A percentile compares a stretch with the other conserved stretches of the same genome.
These are phyloP conservation scores for Mastigias papua DNA, from an alignment of 30 jellyfish, hydroid and myxozoan species.

Conservation along the genomic window DNA sequence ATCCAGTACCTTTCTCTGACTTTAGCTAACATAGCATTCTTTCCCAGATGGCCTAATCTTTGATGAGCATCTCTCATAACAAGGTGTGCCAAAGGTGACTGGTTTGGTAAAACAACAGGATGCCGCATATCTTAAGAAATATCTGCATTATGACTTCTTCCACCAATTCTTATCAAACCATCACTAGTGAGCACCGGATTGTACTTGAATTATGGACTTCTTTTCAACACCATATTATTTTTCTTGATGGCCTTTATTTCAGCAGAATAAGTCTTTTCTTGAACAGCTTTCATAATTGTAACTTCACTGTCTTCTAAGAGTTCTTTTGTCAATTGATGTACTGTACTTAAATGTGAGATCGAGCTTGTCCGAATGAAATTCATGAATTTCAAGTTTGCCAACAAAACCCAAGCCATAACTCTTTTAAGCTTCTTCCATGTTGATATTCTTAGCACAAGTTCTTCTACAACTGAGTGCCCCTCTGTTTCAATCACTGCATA, in stretches of 20 bases:
- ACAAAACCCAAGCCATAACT: constrained; percentile 52
- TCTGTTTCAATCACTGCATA: constrained; percentile 43
- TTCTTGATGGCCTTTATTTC: constrained; percentile 55
- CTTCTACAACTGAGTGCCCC: constrained; percentile 41
- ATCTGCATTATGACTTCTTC: constrained; percentile 17
- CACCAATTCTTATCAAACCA: constrained; percentile 35
- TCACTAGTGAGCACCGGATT: constrained; percentile 45
- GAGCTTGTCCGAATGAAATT: constrained; percentile 14
- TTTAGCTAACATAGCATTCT: constrained; percentile 38
- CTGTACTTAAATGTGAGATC: not conserved
- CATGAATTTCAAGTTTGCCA: constrained; percentile 37
- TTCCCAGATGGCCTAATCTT: constrained; percentile 53
- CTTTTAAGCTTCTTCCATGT: constrained; percentile 51
- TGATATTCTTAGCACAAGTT: constrained; percentile 51
- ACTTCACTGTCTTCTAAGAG: constrained; percentile 13
- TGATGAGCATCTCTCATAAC: constrained; percentile 53
- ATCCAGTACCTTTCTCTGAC: constrained; percentile 41
- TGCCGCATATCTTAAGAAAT: constrained; percentile 63
- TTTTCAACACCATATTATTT: constrained; percentile 40
- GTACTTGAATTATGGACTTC: constrained; percentile 51
- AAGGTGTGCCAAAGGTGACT: constrained; percentile 30
- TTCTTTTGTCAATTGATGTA: constrained; percentile 44
- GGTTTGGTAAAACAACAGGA: constrained; percentile 62
- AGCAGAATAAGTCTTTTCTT: constrained; percentile 19
- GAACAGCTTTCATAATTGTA: constrained; percentile 31